A percentile compares a stretch with the other conserved stretches of the same genome.
Evolutionary conservation across 1,140 invertebrate genomes (phyloP).

Genomic region (Agrypnia vestita): DNA sequence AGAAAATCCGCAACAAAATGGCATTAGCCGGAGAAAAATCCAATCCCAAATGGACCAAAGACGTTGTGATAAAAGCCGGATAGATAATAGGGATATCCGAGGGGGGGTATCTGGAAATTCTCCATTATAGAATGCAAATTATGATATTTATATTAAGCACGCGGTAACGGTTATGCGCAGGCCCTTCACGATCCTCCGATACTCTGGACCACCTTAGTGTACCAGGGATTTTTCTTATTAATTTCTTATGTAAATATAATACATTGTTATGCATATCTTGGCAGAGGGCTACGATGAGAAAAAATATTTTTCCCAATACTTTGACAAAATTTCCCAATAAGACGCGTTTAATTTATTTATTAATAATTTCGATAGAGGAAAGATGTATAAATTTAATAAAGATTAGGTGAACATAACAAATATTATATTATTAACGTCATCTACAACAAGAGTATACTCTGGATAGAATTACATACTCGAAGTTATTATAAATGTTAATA

Average conservation of each 20-base stretch:
- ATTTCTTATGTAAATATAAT: constrained; percentile 29
- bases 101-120: constrained; percentile 8
- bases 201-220: not conserved
- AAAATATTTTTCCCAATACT: too few species aligned
- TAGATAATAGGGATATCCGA: constrained; percentile 43
- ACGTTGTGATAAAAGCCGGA: constrained; percentile 25
- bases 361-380: too few species aligned
- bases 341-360: too few species aligned
- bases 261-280: not conserved
- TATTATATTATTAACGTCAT: too few species aligned
- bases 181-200: not conserved
- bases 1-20: constrained; percentile 12
- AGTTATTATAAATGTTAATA: too few species aligned
- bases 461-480: too few species aligned
- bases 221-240: constrained; percentile 12
- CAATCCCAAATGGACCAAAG: constrained; percentile 38
- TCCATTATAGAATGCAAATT: constrained; percentile 58
- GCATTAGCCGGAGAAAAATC: constrained; percentile 12
- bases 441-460: too few species aligned
- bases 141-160: constrained; percentile 55
- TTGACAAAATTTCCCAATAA: too few species aligned
- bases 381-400: too few species aligned
- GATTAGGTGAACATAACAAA: too few species aligned
- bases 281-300: not conserved
- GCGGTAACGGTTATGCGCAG: constrained; percentile 31